phyloP scores from a whole-genome alignment of 2,113 vertebrate species.

The Plectropomus leopardus region DNA sequence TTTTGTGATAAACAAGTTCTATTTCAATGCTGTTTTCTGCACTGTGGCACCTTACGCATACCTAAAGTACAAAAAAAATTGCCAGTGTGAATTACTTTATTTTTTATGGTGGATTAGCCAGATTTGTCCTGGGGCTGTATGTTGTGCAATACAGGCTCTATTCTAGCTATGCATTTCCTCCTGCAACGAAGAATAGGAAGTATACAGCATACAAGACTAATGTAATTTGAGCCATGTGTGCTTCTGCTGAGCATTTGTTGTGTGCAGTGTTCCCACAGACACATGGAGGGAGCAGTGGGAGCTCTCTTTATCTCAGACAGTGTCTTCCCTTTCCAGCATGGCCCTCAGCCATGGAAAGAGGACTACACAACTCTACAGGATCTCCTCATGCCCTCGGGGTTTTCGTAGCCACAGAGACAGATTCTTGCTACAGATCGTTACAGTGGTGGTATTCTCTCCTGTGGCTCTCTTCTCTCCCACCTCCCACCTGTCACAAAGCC shows the following conservation, averaged over 20 bases:
- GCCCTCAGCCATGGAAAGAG: slow-evolving; percentile 43
- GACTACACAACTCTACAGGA: slow-evolving; percentile 36
- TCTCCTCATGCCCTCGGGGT: slow-evolving; percentile 23
- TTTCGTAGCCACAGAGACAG: slow-evolving; percentile 40
- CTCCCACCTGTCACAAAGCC: slow-evolving; percentile 59
- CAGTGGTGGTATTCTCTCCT: slow-evolving; percentile 32
- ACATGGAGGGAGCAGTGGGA: slow-evolving; percentile 19
- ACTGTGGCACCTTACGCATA: too few species aligned
- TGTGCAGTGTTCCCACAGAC: slow-evolving; percentile 27
- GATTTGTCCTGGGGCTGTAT: too few species aligned
- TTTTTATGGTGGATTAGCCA: too few species aligned
- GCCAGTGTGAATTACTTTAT: too few species aligned
- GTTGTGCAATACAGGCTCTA: slow-evolving; percentile 8
- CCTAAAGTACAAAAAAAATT: too few species aligned
- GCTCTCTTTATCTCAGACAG: slow-evolving; percentile 43
- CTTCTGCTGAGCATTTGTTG: slow-evolving; percentile 31
- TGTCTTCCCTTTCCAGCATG: slow-evolving; percentile 36
- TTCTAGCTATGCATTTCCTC: slow-evolving; percentile 20
- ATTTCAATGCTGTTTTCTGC: too few species aligned
- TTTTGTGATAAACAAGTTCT: too few species aligned
- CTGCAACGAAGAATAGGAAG: slow-evolving; percentile 5
- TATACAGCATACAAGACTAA: slow-evolving; percentile 9
- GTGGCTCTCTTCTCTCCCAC: slow-evolving; percentile 30
- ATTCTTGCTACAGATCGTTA: slow-evolving; percentile 33
- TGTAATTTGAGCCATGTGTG: slow-evolving; percentile 48